These are phyloP conservation scores for Falco naumanni DNA, from an alignment of 2,797 vertebrate genomes.

Conservation along the genomic window DNA sequence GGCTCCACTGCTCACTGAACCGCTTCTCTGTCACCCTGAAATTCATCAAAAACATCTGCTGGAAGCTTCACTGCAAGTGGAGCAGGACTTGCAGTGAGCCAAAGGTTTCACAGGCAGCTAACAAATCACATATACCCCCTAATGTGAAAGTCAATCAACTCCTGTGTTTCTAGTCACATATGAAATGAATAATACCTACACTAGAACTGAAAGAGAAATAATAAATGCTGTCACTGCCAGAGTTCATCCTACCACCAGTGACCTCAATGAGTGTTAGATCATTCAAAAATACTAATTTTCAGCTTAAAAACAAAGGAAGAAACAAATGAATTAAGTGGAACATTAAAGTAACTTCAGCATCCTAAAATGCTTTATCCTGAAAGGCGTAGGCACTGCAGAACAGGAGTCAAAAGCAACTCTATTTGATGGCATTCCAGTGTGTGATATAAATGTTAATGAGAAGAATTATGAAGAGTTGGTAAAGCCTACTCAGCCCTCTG, in stretches of 20 bases:
- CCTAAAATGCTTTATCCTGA: not conserved
- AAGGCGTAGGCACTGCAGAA: not conserved
- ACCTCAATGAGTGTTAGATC: not conserved
- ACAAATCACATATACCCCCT: not conserved
- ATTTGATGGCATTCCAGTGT: not conserved
- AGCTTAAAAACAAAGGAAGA: not conserved
- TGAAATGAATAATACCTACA: not conserved
- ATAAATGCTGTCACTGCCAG: not conserved
- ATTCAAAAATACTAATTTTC: not conserved
- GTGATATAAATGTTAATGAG: not conserved
- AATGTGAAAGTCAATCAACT: not conserved
- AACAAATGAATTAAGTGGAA: not conserved
- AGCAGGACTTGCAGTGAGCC: not conserved
- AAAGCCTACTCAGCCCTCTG: not conserved
- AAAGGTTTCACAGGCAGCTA: not conserved
- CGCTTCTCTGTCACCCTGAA: not conserved
- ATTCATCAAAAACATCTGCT: conserved; percentile 25
- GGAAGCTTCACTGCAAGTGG: not conserved
- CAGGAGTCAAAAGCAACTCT: not conserved
- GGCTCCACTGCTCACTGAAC: not conserved
- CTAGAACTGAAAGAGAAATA: not conserved
- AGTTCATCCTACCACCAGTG: not conserved
- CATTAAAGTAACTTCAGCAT: not conserved
- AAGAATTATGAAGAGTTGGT: not conserved
- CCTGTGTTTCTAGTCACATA: not conserved